Percentiles rank a stretch among this genome's conserved stretches.
phyloP scores from a whole-genome alignment of 2,888 invertebrate species.

The Drosophila subsilvestris region DNA sequence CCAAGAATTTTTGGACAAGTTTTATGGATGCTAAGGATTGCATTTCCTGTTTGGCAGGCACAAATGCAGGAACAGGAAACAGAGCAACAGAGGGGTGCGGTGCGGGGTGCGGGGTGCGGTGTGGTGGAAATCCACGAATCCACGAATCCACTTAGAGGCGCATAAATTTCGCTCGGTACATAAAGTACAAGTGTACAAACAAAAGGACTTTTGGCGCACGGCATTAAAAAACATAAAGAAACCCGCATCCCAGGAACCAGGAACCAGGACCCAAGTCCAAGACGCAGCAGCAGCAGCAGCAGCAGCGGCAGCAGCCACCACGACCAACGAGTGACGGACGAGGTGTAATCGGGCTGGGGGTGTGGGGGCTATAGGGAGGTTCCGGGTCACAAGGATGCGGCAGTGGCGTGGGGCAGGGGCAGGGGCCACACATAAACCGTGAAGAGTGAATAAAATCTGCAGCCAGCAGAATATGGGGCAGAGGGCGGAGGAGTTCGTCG shows the following conservation, averaged over 20 bases:
- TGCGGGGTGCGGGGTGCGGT: constrained; percentile 12
- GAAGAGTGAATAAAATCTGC: constrained; percentile 67
- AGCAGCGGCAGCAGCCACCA: neutral
- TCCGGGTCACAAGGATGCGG: constrained; percentile 26
- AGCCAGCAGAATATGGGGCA: constrained; percentile 49
- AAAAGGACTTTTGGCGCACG: constrained; percentile 71
- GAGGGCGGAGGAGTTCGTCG: constrained; percentile 29
- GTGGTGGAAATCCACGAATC: constrained; percentile 55
- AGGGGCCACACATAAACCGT: constrained; percentile 58
- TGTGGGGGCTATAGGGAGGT: constrained; percentile 4
- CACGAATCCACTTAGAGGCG: constrained; percentile 77
- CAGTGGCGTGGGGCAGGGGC: neutral
- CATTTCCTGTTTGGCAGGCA: constrained; percentile 64
- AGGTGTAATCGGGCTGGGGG: constrained; percentile 8
- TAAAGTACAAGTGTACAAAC: constrained; percentile 75
- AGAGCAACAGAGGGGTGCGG: constrained; percentile 21
- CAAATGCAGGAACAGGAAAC: constrained; percentile 31
- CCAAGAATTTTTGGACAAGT: constrained; percentile 41
- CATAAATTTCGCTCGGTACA: constrained; percentile 69
- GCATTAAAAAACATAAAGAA: constrained; percentile 54
- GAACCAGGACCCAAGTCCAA: constrained; percentile 52
- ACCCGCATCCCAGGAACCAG: constrained; percentile 34
- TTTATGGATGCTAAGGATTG: constrained; percentile 54
- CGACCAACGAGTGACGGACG: constrained; percentile 6
- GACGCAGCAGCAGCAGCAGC: constrained; percentile 26